Evolutionary conservation across 2,888 invertebrate genomes (phyloP).

Genomic region (Tetanocera ferruginea): DNA sequence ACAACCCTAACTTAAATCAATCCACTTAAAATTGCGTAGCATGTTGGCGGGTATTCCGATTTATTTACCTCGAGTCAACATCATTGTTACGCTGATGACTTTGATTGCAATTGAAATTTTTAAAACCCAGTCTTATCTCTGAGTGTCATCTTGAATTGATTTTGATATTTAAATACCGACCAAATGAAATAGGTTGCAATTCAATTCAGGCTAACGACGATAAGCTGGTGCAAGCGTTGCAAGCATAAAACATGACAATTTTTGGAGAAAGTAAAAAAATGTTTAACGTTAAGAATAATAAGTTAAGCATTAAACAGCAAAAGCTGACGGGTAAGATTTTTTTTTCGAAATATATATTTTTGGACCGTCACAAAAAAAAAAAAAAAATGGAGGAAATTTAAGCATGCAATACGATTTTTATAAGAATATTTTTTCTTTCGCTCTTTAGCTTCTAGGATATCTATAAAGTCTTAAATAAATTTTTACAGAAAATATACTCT

Average conservation of each 20-base stretch:
- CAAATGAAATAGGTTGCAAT: neutral
- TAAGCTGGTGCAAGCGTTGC: slow-evolving; percentile 32
- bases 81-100: slow-evolving; percentile 56
- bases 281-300: slow-evolving; percentile 12
- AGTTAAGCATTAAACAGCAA: slow-evolving; percentile 5
- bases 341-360: neutral
- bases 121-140: slow-evolving; percentile 28
- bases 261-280: slow-evolving; percentile 37
- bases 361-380: no score
- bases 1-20: neutral
- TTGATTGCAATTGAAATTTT: slow-evolving; percentile 52
- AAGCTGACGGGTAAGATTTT: neutral
- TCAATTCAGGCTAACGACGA: slow-evolving; percentile 36
- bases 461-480: no score
- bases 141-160: slow-evolving; percentile 31
- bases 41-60: slow-evolving; percentile 47
- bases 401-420: no score
- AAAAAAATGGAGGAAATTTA: no score
- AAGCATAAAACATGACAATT: slow-evolving; percentile 48
- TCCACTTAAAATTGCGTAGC: slow-evolving; percentile 39
- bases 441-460: no score
- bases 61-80: slow-evolving; percentile 59
- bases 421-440: no score
- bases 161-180: slow-evolving; percentile 26
- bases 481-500: neutral